phyloP scores from a whole-genome alignment of 2,113 vertebrate species.

The Chiloscyllium plagiosum region DNA sequence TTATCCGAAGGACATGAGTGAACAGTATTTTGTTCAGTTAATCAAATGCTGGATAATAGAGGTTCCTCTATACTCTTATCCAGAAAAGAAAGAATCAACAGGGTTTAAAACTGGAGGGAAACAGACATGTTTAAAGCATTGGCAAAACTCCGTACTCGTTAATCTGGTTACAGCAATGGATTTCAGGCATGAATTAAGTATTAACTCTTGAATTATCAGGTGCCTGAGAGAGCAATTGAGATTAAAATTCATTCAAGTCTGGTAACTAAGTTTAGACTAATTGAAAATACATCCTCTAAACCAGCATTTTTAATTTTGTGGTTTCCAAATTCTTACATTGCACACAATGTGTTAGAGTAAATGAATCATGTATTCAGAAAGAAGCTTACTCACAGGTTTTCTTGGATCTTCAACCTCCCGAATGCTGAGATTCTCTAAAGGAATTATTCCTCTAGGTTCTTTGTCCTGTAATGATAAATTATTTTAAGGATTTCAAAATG shows the following conservation, averaged over 20 bases:
- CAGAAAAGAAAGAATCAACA: neutral
- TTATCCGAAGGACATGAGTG: too few species aligned
- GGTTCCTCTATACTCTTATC: neutral
- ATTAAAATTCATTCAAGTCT: neutral
- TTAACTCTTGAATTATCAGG: too few species aligned
- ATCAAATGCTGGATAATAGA: too few species aligned
- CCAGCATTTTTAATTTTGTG: neutral
- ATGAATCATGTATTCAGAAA: neutral
- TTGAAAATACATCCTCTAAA: neutral
- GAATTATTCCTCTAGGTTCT: slow-evolving; percentile 94
- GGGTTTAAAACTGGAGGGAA: neutral
- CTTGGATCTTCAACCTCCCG: slow-evolving; percentile 91
- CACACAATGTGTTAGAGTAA: too few species aligned
- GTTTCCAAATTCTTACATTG: neutral
- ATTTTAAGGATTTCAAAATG: neutral
- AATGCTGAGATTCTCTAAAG: slow-evolving; percentile 93
- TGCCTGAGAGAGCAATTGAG: neutral
- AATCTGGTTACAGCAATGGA: neutral
- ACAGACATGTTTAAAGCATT: neutral
- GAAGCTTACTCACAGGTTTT: slow-evolving; percentile 74
- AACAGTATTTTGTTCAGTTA: too few species aligned
- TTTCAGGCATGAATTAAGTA: neutral
- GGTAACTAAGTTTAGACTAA: neutral
- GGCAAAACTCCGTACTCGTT: neutral
- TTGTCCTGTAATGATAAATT: slow-evolving; percentile 68